phyloP scores from a whole-genome alignment of 2,888 invertebrate species.

The Agrotis clavis region DNA sequence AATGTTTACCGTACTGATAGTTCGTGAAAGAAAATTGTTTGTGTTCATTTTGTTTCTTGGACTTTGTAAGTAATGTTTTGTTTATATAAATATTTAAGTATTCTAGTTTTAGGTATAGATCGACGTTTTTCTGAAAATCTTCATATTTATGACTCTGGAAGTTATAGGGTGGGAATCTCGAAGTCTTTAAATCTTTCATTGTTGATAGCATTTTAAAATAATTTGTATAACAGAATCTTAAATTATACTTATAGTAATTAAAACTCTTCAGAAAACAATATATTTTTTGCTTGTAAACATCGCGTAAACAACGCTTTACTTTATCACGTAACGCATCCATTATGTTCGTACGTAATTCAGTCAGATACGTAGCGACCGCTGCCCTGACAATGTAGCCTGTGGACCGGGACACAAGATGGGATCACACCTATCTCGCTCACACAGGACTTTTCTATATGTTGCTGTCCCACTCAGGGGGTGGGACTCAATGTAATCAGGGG shows the following conservation, averaged over 20 bases:
- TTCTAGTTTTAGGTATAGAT: neutral
- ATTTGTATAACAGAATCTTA: neutral
- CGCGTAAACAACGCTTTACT: constrained; percentile 62
- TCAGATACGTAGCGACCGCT: constrained; percentile 83
- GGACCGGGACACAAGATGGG: constrained; percentile 92
- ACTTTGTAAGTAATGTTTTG: constrained; percentile 13
- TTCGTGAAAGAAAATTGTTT: constrained; percentile 61
- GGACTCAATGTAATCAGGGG: constrained; percentile 91
- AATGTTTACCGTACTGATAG: constrained; percentile 84
- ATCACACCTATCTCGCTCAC: constrained; percentile 85
- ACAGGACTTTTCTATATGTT: constrained; percentile 53
- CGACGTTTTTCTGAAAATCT: neutral
- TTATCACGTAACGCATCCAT: constrained; percentile 71
- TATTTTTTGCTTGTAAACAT: constrained; percentile 8
- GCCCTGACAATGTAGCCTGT: constrained; percentile 91
- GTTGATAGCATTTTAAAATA: neutral
- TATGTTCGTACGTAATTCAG: constrained; percentile 83
- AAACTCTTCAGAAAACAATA: constrained; percentile 3
- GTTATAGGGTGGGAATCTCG: neutral
- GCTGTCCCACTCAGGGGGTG: constrained; percentile 86
- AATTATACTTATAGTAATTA: neutral
- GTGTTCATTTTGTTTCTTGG: constrained; percentile 44
- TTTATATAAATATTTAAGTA: neutral
- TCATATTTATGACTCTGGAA: neutral
- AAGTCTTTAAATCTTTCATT: too few relatives aligned